Conservation (phyloP, 1,140 invertebrate genomes). For the Dendrolimus kikuchii region DNA sequence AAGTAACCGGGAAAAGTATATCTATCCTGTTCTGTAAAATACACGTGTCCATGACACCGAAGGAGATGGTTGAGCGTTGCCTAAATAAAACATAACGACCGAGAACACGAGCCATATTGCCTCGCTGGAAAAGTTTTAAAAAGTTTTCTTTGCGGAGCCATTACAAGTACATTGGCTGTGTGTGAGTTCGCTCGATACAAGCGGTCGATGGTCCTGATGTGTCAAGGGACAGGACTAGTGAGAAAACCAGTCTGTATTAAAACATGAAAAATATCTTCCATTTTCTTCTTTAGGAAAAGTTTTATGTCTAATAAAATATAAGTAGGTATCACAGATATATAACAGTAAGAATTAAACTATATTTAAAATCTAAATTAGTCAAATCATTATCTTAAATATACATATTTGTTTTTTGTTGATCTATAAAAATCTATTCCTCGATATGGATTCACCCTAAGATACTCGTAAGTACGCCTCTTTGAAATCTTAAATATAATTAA, state of each 20-base stretch:
- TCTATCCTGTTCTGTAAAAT: constrained; percentile 29
- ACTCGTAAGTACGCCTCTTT: too few species aligned
- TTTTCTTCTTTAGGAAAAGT: too few species aligned
- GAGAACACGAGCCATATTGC: constrained; percentile 73
- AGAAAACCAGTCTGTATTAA: constrained; percentile 9
- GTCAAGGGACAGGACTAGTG: constrained; percentile 13
- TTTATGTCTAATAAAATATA: too few species aligned
- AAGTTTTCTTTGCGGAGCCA: constrained; percentile 73
- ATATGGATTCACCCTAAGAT: too few species aligned
- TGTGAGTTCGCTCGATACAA: constrained; percentile 55
- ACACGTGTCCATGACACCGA: constrained; percentile 23
- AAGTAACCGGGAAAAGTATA: constrained; percentile 32
- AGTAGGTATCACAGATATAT: too few species aligned
- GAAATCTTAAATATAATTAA: too few species aligned
- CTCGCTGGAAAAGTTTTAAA: constrained; percentile 73
- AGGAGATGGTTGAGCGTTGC: constrained; percentile 51
- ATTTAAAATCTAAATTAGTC: too few species aligned
- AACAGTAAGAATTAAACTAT: too few species aligned
- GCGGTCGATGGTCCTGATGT: constrained; percentile 53
- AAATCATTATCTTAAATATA: too few species aligned
- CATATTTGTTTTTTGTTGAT: too few species aligned
- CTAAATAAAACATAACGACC: constrained; percentile 71
- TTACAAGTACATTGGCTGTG: constrained; percentile 63
- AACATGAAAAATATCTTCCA: constrained; percentile 1
- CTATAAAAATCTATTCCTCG: too few species aligned